Base-by-base conservation (phyloP, 2,888 invertebrate species). In the Dascillus cervinus region DNA sequence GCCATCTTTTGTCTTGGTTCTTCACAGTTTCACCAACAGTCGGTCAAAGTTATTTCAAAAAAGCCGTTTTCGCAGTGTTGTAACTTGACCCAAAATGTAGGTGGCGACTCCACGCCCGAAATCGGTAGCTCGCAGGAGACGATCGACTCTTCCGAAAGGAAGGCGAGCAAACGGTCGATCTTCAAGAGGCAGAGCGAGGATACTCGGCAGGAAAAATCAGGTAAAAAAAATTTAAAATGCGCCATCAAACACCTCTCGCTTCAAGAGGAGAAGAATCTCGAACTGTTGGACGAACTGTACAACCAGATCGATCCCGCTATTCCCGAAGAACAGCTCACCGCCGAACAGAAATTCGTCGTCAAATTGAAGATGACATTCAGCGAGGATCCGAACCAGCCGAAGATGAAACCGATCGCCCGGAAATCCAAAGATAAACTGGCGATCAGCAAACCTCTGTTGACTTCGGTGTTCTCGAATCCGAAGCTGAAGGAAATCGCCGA, bases 361-460 rank as follows among this genome's bases (percentile, higher is more conserved):
- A 55, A 53, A 36, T 33, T 64, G 11, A 62, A 62, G 39, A 42
- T 43, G 4, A 43, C 53, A 13, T 62, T 55, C 36, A 58, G 59
- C 29, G 41, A 50, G 13, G 53, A 55, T 3, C 32, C 22, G 4
- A 36, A 43, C 3, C 26, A 25, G 9, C 23, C 11, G 4, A 45
- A 52, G 40, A 17, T 40, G 11, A 56, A 52, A 39, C 63, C 58
- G 0, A 40, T 52, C 3, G 56, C 58, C 8, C 53, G 50, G 11
- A 58, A 53, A 35, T 47, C 56, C 0, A 61, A 58, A 47, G 55
- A 46, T 39, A 55, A 50, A 26, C 50, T 55, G 8, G 60, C 60
- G 4, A 62, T 63, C 26, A 64, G 55, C 43, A 63, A 60, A 37
- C 62, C 62, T 1, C 44, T 61, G 2, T 26, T 62, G 23, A 48